Percentiles rank a stretch among this genome's conserved stretches.
Conservation (phyloP, 2,888 invertebrate genomes). For the Abscondita cerata region DNA sequence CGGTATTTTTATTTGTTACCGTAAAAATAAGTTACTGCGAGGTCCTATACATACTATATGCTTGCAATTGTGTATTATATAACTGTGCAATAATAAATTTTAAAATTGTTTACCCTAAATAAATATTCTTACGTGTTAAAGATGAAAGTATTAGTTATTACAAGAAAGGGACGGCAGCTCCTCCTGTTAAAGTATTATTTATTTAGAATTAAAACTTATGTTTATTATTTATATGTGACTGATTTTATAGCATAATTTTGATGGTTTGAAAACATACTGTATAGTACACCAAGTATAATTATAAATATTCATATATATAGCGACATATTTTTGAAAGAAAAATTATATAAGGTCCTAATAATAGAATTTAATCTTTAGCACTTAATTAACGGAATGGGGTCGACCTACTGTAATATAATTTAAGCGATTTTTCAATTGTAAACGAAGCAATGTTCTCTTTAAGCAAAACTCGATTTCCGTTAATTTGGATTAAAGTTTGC, state of each 20-base stretch:
- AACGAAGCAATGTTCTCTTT: no score
- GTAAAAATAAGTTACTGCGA: conserved; percentile 14
- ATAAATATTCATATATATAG: conserved; percentile 4
- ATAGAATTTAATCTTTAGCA: no score
- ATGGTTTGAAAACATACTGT: conserved; percentile 9
- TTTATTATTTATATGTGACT: conserved; percentile 33
- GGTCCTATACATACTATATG: neutral
- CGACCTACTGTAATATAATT: no score
- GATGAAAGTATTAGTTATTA: conserved; percentile 9
- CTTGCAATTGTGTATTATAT: neutral
- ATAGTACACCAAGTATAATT: conserved; percentile 8
- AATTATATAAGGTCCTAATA: conserved; percentile 2
- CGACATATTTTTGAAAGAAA: conserved; percentile 13
- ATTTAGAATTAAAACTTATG: conserved; percentile 28
- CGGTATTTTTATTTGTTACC: conserved; percentile 20
- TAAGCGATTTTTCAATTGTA: no score
- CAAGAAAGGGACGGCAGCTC: conserved; percentile 21
- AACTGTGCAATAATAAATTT: conserved; percentile 2
- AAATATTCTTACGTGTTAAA: neutral
- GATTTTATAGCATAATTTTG: conserved; percentile 19
- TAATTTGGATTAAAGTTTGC: neutral
- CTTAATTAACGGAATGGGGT: no score
- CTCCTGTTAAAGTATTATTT: conserved; percentile 31
- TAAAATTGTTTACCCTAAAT: neutral
- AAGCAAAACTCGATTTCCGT: no score